Percentiles rank a stretch among this genome's conserved stretches.
phyloP scores from a whole-genome alignment of 2,888 invertebrate species.

The Xanthia icteritia region DNA sequence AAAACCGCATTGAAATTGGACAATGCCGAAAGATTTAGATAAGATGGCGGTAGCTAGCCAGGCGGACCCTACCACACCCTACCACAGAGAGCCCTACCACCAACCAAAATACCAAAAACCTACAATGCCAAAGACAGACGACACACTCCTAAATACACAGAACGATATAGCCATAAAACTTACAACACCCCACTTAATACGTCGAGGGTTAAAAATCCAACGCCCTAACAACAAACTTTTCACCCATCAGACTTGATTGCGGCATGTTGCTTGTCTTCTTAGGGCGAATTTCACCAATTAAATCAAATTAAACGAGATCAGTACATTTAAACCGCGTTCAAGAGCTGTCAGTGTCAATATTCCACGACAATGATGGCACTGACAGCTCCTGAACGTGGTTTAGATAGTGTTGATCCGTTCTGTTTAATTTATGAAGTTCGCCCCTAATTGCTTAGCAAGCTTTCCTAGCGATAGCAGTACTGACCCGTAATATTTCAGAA shows the following conservation, averaged over 20 bases:
- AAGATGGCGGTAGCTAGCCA: no score
- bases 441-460: constrained; percentile 20
- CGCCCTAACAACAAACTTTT: constrained; percentile 13
- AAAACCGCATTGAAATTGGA: neutral
- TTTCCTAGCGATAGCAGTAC: constrained; percentile 30
- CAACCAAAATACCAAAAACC: no score
- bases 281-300: neutral
- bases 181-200: no score
- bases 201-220: neutral
- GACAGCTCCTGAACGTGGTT: neutral
- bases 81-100: no score
- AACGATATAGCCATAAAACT: neutral
- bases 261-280: constrained; percentile 45
- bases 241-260: constrained; percentile 38
- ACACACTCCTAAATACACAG: neutral
- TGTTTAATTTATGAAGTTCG: neutral
- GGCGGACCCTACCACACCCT: no score
- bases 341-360: neutral
- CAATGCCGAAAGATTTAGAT: no score
- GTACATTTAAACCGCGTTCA: neutral
- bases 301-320: neutral
- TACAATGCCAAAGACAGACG: neutral
- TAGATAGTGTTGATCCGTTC: neutral
- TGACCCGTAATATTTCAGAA: constrained; percentile 90
- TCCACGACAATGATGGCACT: neutral